Evolutionary conservation across 2,888 invertebrate species (phyloP), one percentile per base, ranked within the genome.

Genomic region (Tethea ocularis): DNA sequence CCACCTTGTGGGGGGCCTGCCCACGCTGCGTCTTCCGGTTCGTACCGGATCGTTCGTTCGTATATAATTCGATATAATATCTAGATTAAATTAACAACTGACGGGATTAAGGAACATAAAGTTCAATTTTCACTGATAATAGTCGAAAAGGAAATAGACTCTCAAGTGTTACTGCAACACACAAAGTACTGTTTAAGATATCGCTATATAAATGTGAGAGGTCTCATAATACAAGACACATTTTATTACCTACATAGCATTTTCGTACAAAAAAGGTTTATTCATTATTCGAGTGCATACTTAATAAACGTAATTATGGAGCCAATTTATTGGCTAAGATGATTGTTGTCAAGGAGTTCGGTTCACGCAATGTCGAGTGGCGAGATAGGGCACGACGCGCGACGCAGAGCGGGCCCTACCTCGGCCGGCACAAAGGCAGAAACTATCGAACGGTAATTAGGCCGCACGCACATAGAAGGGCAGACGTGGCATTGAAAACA

Each of bases 321-420:
- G 54, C 54, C 54, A 54, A 54, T 54, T 54, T 54, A 54, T 54
- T 33, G 36, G 54, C 33, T 33, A 20, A 22, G 54, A 54, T 33
- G 54, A 33, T 20, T 13, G 29, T 23, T 2, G 17, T n/a, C 10
- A 41, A 29, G 23, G 38, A 52, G 22, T n/a, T 20, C 1, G 17
- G 61, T 74, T 72, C 75, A 72, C 57, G 24, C 61, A 46, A 53
- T 51, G 60, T 60, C 51, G 52, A 58, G 68, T 59, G n/a, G 36
- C 29, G 61, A 58, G 75, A 73, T 73, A 73, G 60, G 68, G 73
- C 72, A 73, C 75, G 46, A 20, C 8, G 73, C 75, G 59, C 61
- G 10, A 1, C 10, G 2, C 36, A n/a, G 8, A 54, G 22, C 33
- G 54, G 60, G 56, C 60, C 56, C 54, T 24, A 58, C 38, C 59